Evolutionary conservation across 2,797 vertebrate species (phyloP), one percentile per base, ranked within the genome.

Genomic region (Schizothorax lantsangensis): DNA sequence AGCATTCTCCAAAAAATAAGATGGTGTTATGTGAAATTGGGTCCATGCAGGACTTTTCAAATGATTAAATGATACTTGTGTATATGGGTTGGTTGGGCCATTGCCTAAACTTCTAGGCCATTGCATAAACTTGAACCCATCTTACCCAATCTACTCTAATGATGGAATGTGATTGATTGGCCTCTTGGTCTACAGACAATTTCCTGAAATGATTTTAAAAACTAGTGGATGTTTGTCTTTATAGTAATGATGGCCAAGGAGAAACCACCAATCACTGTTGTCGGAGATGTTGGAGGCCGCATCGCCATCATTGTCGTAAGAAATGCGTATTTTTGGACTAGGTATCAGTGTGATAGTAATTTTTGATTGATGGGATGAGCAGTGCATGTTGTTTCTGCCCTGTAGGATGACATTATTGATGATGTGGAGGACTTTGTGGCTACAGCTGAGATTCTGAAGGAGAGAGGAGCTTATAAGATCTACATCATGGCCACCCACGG

Each of bases 191-290:
- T 54, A 19, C 49, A 23, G 40, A 66, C 11, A 15, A 19, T 66
- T 64, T 62, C 30, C 10, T 54, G 11, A 77, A 1, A 4, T 36
- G 38, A 26, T 78, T 33, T 88, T 19, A 12, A 79, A 33, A 12
- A 11, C 91, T 64, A 94, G 88, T 7, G 3, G 1, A 4, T 88
- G 17, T 73, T 81, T 78, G 47, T 79, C 38, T 30, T 86, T 66
- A 33, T 89, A 99, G 98, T 98, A 91, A 97, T 99, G 98, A 99
- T 99, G 96, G 97, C 98, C 52, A 99, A 99, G 92, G 98, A 99
- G 94, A 99, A 99, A 88, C 98, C 98, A 0, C 98, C 98, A 0
- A 99, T 99, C 90, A 98, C 97, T 2, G 98, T 99, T 19, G 98
- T 99, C 0, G 98, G 98, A 91, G 98, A 99, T 0, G 98, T 99